These are phyloP conservation scores for Neoascia interrupta DNA, from an alignment of 2,888 invertebrate species.

Conservation along the genomic window DNA sequence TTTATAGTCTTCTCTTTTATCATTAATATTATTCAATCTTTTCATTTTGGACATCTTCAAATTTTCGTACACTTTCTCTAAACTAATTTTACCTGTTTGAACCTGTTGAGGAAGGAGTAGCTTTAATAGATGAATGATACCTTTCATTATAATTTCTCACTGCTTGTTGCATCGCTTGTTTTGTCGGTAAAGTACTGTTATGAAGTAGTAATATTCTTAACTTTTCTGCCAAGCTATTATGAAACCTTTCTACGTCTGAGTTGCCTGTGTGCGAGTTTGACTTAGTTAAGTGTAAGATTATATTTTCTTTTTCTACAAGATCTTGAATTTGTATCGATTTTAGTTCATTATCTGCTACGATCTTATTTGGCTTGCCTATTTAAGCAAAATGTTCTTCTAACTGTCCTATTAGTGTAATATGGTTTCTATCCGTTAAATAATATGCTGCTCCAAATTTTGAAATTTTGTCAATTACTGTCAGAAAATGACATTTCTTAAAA, in stretches of 20 bases:
- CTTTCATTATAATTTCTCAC: too few species aligned
- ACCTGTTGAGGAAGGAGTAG: too few species aligned
- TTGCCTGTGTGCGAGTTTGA: neutral
- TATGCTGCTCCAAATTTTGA: conserved; percentile 8
- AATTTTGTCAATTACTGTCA: neutral
- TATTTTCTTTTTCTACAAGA: neutral
- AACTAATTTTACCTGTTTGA: too few species aligned
- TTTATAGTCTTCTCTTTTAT: too few species aligned
- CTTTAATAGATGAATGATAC: too few species aligned
- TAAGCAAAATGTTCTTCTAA: conserved; percentile 2
- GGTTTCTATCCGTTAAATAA: conserved; percentile 12
- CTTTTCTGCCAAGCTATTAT: too few species aligned
- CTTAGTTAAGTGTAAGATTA: neutral
- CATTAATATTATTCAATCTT: too few species aligned
- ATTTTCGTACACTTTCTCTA: too few species aligned
- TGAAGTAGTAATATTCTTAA: too few species aligned
- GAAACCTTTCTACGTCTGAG: neutral
- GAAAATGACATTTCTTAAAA: conserved; percentile 16
- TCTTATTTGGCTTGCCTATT: neutral
- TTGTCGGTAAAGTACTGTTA: too few species aligned
- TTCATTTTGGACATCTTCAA: too few species aligned
- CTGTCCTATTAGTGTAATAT: conserved; percentile 2
- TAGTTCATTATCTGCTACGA: neutral
- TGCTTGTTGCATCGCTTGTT: too few species aligned
- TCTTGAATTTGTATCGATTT: neutral